Percentiles rank a stretch among this genome's conserved stretches.
Evolutionary conservation across 2,797 vertebrate genomes (phyloP).

Genomic region (Gymnopithys bicolor): DNA sequence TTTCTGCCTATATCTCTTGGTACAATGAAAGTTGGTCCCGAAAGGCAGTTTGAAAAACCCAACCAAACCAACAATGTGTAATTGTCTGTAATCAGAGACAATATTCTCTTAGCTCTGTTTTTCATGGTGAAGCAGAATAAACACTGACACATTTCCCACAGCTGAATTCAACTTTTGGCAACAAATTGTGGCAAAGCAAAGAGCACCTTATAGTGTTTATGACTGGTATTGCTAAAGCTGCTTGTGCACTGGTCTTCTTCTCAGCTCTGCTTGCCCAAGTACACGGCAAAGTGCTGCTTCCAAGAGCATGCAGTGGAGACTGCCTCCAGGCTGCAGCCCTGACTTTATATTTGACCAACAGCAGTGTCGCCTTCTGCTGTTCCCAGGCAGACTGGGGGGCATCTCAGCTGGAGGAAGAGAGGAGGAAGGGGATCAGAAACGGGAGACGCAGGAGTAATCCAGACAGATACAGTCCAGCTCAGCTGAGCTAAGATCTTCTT

Average conservation of each 20-base stretch:
- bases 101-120: constrained; percentile 15
- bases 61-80: background rate
- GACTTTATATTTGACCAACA: constrained; percentile 1
- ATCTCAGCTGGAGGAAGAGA: background rate
- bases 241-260: background rate
- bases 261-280: background rate
- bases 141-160: background rate
- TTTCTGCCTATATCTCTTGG: background rate
- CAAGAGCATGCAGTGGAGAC: background rate
- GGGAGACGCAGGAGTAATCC: constrained; percentile 15
- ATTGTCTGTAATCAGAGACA: constrained; percentile 23
- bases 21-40: background rate
- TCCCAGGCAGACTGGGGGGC: constrained; percentile 35
- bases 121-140: background rate
- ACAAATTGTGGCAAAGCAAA: constrained; percentile 38
- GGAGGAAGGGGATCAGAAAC: constrained; percentile 50
- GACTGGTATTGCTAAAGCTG: constrained; percentile 33
- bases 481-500: constrained; percentile 6
- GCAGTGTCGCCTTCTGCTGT: constrained; percentile 2
- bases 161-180: constrained; percentile 43
- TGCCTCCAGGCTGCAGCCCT: background rate
- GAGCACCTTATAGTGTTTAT: constrained; percentile 55
- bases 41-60: constrained; percentile 28
- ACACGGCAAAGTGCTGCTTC: background rate
- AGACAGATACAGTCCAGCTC: constrained; percentile 31